These are phyloP conservation scores for Mythimna impura DNA, from an alignment of 2,888 invertebrate genomes.

Conservation along the genomic window DNA sequence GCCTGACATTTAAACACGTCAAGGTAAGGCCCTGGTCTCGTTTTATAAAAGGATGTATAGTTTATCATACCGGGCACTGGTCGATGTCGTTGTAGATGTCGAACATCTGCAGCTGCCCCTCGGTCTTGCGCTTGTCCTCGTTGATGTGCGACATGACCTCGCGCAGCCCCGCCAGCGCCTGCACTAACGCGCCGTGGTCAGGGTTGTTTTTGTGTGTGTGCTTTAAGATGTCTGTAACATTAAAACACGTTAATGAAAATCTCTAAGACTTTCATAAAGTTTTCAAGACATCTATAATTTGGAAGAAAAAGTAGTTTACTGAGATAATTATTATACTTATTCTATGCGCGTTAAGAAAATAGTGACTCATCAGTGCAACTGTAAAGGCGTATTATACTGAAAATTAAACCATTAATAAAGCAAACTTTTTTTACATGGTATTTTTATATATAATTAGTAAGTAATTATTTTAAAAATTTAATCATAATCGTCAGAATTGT, in stretches of 20 bases:
- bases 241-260: no score
- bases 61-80: slow-evolving; percentile 95
- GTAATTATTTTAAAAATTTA: no score
- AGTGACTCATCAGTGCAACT: no score
- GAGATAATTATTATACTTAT: no score
- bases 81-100: slow-evolving; percentile 99
- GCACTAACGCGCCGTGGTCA: slow-evolving; percentile 96
- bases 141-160: slow-evolving; percentile 99
- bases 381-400: no score
- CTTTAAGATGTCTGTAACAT: slow-evolving; percentile 95
- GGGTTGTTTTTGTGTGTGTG: slow-evolving; percentile 96
- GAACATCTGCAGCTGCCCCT: slow-evolving; percentile 98
- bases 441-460: no score
- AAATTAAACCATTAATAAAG: no score
- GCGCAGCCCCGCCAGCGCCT: slow-evolving; percentile 96
- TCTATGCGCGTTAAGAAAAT: no score
- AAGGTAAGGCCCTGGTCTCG: neutral
- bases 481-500: no score
- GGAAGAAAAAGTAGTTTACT: neutral
- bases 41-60: neutral
- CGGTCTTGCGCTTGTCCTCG: slow-evolving; percentile 99
- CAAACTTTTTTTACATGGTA: no score
- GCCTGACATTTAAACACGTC: no score
- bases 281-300: neutral
- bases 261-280: neutral